Percentiles rank a stretch among this genome's conserved stretches.
These are phyloP conservation scores for Puffinus mauretanicus DNA, from an alignment of 2,113 vertebrate species.

Conservation along the genomic window DNA sequence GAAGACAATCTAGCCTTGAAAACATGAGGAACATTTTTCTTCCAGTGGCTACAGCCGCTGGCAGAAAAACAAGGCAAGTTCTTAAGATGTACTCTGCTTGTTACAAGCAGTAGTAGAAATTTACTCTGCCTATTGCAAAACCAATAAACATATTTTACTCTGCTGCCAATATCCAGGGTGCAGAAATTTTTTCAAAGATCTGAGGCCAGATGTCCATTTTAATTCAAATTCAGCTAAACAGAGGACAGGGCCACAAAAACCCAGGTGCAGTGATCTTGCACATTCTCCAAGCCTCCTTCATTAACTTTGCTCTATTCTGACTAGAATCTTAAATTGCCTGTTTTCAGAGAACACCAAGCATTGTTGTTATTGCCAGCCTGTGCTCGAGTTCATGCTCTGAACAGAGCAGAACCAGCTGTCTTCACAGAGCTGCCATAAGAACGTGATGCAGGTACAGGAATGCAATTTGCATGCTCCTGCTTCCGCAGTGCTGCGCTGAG, in stretches of 20 bases:
- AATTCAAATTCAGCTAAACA: background rate
- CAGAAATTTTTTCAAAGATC: background rate
- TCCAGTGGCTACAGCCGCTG: background rate
- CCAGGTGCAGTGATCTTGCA: background rate
- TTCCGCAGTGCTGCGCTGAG: rapidly evolving
- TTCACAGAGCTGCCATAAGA: background rate
- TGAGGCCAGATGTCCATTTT: background rate
- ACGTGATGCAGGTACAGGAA: rapidly evolving
- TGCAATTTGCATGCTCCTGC: background rate
- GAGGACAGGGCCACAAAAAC: background rate
- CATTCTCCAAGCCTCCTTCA: background rate
- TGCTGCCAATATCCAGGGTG: background rate
- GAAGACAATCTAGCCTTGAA: background rate
- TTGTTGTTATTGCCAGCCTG: background rate
- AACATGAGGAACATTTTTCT: background rate
- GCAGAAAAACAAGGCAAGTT: background rate
- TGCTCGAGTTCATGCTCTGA: background rate
- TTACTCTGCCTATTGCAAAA: background rate
- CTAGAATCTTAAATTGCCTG: background rate
- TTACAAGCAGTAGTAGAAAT: background rate
- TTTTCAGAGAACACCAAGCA: background rate
- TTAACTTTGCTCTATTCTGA: background rate
- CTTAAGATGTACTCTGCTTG: background rate
- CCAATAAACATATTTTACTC: background rate
- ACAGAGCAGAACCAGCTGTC: background rate